Evolutionary conservation across 2,113 vertebrate species (phyloP), one percentile per base, ranked within the genome.

Genomic region (Dicerorhinus sumatrensis): DNA sequence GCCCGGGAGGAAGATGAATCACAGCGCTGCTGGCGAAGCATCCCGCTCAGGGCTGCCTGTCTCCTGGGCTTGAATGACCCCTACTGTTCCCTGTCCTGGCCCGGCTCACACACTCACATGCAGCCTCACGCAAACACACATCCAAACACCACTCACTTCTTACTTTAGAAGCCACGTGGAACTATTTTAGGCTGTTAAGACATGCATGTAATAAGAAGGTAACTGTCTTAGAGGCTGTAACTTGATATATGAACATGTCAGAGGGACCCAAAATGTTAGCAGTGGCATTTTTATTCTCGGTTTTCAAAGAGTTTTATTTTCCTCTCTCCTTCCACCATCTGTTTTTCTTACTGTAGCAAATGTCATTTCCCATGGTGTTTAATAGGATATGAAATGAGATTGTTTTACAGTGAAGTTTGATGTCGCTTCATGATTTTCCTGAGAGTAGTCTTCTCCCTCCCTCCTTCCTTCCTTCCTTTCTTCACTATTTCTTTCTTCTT

Each of bases 301-400:
- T 98, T 97, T 98, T 98, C 86, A 96, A 84, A 97, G 93, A 95
- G 80, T 92, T 97, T 97, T 14, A 97, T 98, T 98, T 98, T 97
- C 79, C 94, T 91, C 79, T 89, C 75, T 97, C 96, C 65, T 70
- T 73, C 70, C 91, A 98, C 94, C 56, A 97, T 98, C 98, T 98
- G 95, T 97, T 97, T 97, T 96, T 92, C 91, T 96, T 91, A 96
- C 79, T 94, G 63, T 77, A 84, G 89, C 86, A 98, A 97, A 97
- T 97, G 96, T 65, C 92, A 94, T 95, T 97, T 97, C 89, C 89
- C 91, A 54, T 75, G 54, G 56, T 63, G 83, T 92, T 97, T 96
- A 97, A 89, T 80, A 89, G 73, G 63, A 89, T 96, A 51, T 86
- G 91, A 97, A 94, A 82, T 81, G 46, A 14, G 54, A 93, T 88